Evolutionary conservation across 2,113 vertebrate species (phyloP).

Genomic region (Australoheros scitulus): DNA sequence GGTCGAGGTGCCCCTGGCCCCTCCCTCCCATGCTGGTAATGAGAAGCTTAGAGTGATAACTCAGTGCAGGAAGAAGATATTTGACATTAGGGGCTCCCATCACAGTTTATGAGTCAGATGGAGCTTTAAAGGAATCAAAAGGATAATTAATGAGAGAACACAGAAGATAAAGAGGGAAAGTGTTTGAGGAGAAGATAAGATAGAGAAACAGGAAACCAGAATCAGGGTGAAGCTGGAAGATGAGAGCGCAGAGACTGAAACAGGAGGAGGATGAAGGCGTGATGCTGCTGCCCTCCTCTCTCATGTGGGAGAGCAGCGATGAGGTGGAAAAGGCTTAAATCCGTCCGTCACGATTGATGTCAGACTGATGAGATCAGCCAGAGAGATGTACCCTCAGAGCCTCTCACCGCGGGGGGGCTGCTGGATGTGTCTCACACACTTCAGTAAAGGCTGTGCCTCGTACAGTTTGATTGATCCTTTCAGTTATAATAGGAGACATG

Average conservation of each 20-base stretch:
- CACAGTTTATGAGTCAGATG: not conserved
- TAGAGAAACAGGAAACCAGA: not conserved
- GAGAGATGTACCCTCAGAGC: not conserved
- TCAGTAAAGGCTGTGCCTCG: not conserved
- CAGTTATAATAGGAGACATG: constrained; percentile 4
- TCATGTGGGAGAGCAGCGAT: not conserved
- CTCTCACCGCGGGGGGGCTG: not conserved
- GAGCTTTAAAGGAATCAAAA: not conserved
- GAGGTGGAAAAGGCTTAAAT: constrained; percentile 5
- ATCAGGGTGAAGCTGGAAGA: not conserved
- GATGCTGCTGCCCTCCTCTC: not conserved
- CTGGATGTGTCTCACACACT: constrained; percentile 5
- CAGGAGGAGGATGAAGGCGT: not conserved
- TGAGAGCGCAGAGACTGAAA: constrained; percentile 2
- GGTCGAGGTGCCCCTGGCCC: rapidly evolving
- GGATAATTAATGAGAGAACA: not conserved
- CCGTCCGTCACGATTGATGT: constrained; percentile 34
- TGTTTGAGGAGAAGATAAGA: not conserved
- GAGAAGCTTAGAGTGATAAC: not conserved
- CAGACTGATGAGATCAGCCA: constrained; percentile 27
- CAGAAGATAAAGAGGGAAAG: not conserved
- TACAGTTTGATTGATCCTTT: constrained; percentile 1
- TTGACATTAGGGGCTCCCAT: not conserved
- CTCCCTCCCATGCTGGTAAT: not conserved
- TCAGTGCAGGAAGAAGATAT: not conserved